Conservation (phyloP, 2,888 invertebrate species). For the Noctua janthina region DNA sequence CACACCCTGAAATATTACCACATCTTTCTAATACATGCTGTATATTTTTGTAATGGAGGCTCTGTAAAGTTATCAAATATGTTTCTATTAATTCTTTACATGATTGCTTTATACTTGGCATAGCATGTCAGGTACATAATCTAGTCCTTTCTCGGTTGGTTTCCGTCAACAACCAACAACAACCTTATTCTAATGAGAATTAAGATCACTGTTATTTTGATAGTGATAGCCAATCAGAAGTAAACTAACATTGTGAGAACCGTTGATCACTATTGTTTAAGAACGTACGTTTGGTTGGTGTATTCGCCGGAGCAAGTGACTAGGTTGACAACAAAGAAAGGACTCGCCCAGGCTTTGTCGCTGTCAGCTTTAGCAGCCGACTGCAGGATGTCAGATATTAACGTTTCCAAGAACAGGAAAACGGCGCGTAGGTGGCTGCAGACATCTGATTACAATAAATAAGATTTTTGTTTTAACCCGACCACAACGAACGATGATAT, state of each 20-base stretch:
- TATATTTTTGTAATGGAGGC: neutral
- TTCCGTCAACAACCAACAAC: neutral
- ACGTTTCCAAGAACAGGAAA: neutral
- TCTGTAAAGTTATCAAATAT: neutral
- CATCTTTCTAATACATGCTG: neutral
- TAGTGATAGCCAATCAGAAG: neutral
- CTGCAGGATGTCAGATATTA: neutral
- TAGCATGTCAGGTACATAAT: neutral
- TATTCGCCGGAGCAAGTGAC: neutral
- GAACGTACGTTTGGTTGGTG: slow-evolving; percentile 13
- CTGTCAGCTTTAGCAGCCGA: neutral
- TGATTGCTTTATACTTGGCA: too few relatives aligned
- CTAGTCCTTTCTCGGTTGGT: neutral
- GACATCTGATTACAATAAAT: slow-evolving; percentile 1
- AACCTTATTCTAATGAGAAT: neutral
- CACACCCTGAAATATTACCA: neutral
- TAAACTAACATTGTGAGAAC: neutral
- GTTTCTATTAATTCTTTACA: too few relatives aligned
- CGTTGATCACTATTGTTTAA: neutral
- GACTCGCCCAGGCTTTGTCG: neutral
- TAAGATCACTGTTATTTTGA: neutral
- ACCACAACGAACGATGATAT: too few relatives aligned
- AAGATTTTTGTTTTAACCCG: too few relatives aligned
- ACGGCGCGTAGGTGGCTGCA: slow-evolving; percentile 25
- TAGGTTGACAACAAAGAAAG: neutral